These are phyloP conservation scores for Halichondria panicea DNA, from an alignment of 37 sponge, comb jelly and placozoan species.

Conservation along the genomic window DNA sequence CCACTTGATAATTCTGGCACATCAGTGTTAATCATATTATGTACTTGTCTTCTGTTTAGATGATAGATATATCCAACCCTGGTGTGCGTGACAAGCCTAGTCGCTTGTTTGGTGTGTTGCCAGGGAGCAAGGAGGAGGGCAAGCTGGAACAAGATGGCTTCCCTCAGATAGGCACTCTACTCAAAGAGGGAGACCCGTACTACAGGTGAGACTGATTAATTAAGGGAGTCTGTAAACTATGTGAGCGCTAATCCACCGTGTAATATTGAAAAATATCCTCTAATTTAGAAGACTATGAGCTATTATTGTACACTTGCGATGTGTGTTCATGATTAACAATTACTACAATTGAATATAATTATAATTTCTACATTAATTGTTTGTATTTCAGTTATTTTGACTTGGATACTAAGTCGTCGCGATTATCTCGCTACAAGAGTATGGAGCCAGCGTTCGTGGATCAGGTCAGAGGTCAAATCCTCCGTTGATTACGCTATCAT, in stretches of 20 bases:
- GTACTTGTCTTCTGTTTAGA: slow-evolving; percentile 7
- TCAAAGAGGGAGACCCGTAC: slow-evolving; percentile 84
- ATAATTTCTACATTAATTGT: neutral
- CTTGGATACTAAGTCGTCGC: slow-evolving; percentile 34
- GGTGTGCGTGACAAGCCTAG: slow-evolving; percentile 7
- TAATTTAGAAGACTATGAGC: neutral
- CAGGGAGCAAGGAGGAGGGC: slow-evolving; percentile 37
- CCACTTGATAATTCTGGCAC: too few species aligned
- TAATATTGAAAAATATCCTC: neutral
- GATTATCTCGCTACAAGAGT: slow-evolving; percentile 70
- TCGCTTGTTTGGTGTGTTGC: slow-evolving; percentile 35
- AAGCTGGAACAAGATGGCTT: slow-evolving; percentile 88
- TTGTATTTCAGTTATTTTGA: slow-evolving; percentile 67
- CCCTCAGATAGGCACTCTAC: slow-evolving; percentile 79
- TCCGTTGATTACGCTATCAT: neutral
- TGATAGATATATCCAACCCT: slow-evolving; percentile 42
- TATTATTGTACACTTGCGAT: neutral
- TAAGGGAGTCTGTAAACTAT: neutral
- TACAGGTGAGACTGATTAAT: slow-evolving; percentile 61
- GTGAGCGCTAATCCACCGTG: neutral
- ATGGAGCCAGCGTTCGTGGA: slow-evolving; percentile 84
- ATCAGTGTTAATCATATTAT: too few species aligned
- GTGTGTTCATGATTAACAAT: neutral
- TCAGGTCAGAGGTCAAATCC: slow-evolving; percentile 41
- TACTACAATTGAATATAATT: neutral